Base-by-base conservation (phyloP, 2,113 vertebrate species). In the Ammodytes marinus region DNA sequence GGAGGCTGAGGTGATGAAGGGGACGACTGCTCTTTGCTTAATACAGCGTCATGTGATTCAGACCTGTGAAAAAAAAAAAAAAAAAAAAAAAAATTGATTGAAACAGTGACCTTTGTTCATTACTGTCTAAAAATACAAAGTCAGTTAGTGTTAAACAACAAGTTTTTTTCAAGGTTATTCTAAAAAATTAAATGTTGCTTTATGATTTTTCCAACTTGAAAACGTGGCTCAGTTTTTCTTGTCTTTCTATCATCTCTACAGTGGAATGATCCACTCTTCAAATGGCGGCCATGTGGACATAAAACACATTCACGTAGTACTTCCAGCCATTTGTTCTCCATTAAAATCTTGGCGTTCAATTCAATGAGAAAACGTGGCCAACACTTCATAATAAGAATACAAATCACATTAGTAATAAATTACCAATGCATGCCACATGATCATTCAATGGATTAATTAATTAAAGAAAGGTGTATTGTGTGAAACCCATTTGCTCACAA, bases 21-120 rank as follows among this genome's bases (percentile, higher is more conserved):
- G 0, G 92, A 74, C 17, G 82, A 86, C 88, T 90, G 94, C 50
- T 95, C 95, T 66, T 93, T 92, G 46, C 80, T 92, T 88, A 95
- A 74, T 46, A 94, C 94, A 74, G 91, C 95, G 73, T 97, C 96
- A 68, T 92, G 95, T 83, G 95, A 97, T 85, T 95, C 96, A 84
- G 91, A 94, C 94, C 98, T 99, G 83, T 57, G 67, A 37, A 27
- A 8, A 35, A 69, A 58, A 75, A n/a, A 12, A 17, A 19, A 8
- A 39, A 1, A 42, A 0, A 69, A n/a, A 11, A 19, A 50, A 17
- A 50, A n/a, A 72, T 53, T 59, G 46, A 19, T 42, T 61, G 42
- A 4, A n/a, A 39, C 0, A 9, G 1, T 35, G 45, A 50, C 37
- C 27, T 17, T 3, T 13, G 39, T 9, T 10, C 0, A 50, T 9